These are phyloP conservation scores for Melanotaenia nigrans DNA, from an alignment of 2,797 vertebrate genomes.

Conservation along the genomic window DNA sequence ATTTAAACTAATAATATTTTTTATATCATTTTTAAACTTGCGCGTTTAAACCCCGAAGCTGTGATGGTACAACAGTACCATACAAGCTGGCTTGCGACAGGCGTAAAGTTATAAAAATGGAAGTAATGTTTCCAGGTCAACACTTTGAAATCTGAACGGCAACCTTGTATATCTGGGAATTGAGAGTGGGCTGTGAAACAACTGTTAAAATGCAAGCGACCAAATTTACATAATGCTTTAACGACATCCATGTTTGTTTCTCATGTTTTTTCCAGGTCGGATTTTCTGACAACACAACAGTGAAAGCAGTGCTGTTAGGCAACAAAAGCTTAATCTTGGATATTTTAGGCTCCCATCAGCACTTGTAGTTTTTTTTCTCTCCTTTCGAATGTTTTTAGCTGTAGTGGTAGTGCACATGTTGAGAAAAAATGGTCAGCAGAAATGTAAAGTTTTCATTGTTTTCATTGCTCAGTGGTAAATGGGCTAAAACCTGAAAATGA, in stretches of 20 bases:
- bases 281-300: slow-evolving; percentile 76
- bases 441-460: slow-evolving; percentile 58
- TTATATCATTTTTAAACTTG: slow-evolving; percentile 7
- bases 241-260: slow-evolving; percentile 69
- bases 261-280: slow-evolving; percentile 75
- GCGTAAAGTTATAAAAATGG: not conserved
- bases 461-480: slow-evolving; percentile 44
- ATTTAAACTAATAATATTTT: slow-evolving; percentile 29
- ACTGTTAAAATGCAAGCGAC: slow-evolving; percentile 45
- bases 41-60: slow-evolving; percentile 12
- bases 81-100: not conserved
- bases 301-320: slow-evolving; percentile 70
- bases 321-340: slow-evolving; percentile 56
- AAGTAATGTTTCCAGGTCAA: slow-evolving; percentile 37
- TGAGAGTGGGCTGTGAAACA: slow-evolving; percentile 68
- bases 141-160: slow-evolving; percentile 19
- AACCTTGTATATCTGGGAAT: slow-evolving; percentile 59
- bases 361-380: not conserved
- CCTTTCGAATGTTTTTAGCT: slow-evolving; percentile 33
- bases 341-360: slow-evolving; percentile 43
- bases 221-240: slow-evolving; percentile 53
- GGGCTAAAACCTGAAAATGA: slow-evolving; percentile 36
- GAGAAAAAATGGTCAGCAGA: slow-evolving; percentile 73
- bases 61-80: not conserved
- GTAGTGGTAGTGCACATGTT: slow-evolving; percentile 40